Percentiles rank a stretch among this genome's conserved stretches.
phyloP scores from a whole-genome alignment of 2,113 vertebrate genomes.

The Fukomys damarensis region DNA sequence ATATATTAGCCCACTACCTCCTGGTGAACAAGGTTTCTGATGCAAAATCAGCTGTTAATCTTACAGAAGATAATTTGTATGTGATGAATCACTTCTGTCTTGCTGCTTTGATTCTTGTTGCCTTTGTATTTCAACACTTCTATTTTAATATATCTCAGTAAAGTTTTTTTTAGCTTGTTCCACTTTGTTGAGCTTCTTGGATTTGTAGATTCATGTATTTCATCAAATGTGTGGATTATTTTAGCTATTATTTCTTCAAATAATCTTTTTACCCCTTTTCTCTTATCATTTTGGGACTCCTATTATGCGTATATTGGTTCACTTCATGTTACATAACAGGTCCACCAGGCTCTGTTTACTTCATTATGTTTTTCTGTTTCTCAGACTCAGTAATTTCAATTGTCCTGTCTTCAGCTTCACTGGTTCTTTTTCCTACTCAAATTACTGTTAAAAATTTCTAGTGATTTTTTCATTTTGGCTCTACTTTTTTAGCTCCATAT shows the following conservation, averaged over 20 bases:
- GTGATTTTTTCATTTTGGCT: not conserved
- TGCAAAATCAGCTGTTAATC: not conserved
- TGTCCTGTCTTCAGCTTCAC: not conserved
- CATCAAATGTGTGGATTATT: not conserved
- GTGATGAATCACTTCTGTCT: too few species aligned
- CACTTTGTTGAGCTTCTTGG: not conserved
- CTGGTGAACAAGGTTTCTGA: not conserved
- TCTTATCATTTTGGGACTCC: not conserved
- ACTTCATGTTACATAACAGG: not conserved
- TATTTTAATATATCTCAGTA: not conserved
- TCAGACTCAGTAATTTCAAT: not conserved
- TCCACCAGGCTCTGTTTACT: not conserved
- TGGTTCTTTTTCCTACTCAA: not conserved
- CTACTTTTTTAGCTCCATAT: not conserved
- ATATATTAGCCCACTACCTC: not conserved
- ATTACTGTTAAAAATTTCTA: not conserved
- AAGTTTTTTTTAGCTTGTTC: not conserved
- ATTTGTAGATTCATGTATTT: not conserved
- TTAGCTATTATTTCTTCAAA: not conserved
- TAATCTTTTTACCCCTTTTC: not conserved
- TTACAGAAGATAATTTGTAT: not conserved
- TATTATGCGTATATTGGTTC: not conserved
- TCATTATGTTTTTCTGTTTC: not conserved
- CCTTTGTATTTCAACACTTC: slow-evolving; percentile 2
- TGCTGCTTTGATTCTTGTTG: not conserved